A percentile compares a stretch with the other conserved stretches of the same genome.
Evolutionary conservation across 1,140 invertebrate genomes (phyloP).

Genomic region (Manduca sexta): DNA sequence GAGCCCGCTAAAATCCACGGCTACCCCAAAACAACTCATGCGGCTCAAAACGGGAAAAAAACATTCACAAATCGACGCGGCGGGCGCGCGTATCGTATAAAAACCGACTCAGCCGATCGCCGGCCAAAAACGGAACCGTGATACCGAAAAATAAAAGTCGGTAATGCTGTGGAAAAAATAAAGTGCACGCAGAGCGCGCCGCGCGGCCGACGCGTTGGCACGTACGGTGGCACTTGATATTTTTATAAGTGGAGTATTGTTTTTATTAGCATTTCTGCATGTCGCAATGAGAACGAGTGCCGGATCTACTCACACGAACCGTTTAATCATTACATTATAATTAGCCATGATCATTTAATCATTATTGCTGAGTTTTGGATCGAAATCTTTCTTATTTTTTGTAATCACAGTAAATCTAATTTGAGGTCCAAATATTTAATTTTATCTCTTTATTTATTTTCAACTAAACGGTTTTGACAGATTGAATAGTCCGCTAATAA

Average conservation of each 20-base stretch:
- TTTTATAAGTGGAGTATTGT: slow-evolving; percentile 44
- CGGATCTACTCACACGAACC: too few species aligned
- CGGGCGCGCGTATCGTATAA: slow-evolving; percentile 57
- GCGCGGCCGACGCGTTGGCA: neutral
- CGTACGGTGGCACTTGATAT: slow-evolving; percentile 45
- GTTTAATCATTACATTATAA: too few species aligned
- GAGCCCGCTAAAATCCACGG: slow-evolving; percentile 56
- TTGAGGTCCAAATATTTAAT: too few species aligned
- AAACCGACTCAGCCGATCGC: slow-evolving; percentile 66
- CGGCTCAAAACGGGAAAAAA: slow-evolving; percentile 51
- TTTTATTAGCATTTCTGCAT: neutral
- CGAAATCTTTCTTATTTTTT: too few species aligned
- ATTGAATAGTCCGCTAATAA: too few species aligned
- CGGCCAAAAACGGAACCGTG: slow-evolving; percentile 70
- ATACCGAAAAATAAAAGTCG: slow-evolving; percentile 73
- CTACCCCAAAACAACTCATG: slow-evolving; percentile 69
- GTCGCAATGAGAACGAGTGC: too few species aligned
- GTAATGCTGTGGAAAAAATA: slow-evolving; percentile 68
- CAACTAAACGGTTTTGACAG: too few species aligned
- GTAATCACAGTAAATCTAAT: too few species aligned
- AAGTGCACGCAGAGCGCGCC: slow-evolving; percentile 29
- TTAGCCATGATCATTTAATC: too few species aligned
- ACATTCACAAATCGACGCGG: slow-evolving; percentile 63
- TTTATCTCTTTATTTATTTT: too few species aligned
- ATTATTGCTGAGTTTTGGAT: too few species aligned